phyloP scores from a whole-genome alignment of 2,888 invertebrate species.

The Balanococcus diminutus region DNA sequence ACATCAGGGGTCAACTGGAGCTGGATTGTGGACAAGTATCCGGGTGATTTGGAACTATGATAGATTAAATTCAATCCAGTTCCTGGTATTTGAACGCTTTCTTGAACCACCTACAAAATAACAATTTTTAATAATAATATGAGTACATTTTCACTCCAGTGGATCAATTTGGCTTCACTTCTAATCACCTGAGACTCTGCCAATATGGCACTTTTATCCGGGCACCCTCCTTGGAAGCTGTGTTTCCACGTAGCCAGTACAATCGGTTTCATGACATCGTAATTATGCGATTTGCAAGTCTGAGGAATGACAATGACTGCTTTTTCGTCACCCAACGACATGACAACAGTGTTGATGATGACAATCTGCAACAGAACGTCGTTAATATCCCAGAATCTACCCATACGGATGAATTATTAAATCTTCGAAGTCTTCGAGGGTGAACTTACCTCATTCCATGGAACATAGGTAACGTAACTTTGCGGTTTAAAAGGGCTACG shows the following conservation, averaged over 20 bases:
- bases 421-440: not conserved
- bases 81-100: conserved; percentile 91
- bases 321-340: conserved; percentile 83
- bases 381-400: not conserved
- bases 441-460: conserved; percentile 85
- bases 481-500: conserved; percentile 88
- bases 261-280: conserved; percentile 90
- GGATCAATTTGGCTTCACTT: too few relatives aligned
- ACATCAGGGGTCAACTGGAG: conserved; percentile 85
- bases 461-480: conserved; percentile 86
- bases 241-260: conserved; percentile 94
- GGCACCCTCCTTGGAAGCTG: conserved; percentile 93
- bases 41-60: conserved; percentile 91
- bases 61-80: conserved; percentile 95
- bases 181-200: conserved; percentile 79
- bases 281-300: conserved; percentile 86
- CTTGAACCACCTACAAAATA: conserved; percentile 78
- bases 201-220: conserved; percentile 86
- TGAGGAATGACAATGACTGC: conserved; percentile 70
- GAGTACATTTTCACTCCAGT: not conserved
- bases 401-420: not conserved
- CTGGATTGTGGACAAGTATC: conserved; percentile 90
- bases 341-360: conserved; percentile 84
- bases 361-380: conserved; percentile 71
- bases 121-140: not conserved